Evolutionary conservation across 2,888 invertebrate genomes (phyloP).

Genomic region (Hirtodrosophila alboralis): DNA sequence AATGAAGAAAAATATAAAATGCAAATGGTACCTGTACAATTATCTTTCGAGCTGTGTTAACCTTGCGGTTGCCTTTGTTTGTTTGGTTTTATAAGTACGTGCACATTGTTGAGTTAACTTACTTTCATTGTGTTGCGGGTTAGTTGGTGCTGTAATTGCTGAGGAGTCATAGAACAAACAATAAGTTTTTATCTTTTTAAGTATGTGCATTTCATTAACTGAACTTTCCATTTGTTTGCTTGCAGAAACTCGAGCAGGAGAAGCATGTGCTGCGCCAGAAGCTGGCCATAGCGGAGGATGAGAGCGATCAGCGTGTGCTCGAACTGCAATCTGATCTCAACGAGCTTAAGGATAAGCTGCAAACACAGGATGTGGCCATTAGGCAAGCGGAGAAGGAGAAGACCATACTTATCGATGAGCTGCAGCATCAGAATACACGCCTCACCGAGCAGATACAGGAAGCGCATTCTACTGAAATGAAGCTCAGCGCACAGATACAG

Average conservation of each 20-base stretch:
- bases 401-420: slow-evolving; percentile 90
- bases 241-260: slow-evolving; percentile 96
- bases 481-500: slow-evolving; percentile 91
- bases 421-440: slow-evolving; percentile 94
- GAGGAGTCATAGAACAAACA: slow-evolving; percentile 63
- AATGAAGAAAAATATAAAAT: slow-evolving; percentile 39
- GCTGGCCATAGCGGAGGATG: slow-evolving; percentile 93
- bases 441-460: slow-evolving; percentile 94
- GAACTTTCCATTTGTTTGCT: slow-evolving; percentile 48
- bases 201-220: slow-evolving; percentile 41
- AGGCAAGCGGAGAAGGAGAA: slow-evolving; percentile 90
- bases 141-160: slow-evolving; percentile 44
- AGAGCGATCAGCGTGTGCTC: slow-evolving; percentile 93
- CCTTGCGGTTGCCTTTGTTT: slow-evolving; percentile 66
- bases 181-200: slow-evolving; percentile 25
- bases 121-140: slow-evolving; percentile 65
- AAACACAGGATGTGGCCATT: slow-evolving; percentile 85
- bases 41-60: slow-evolving; percentile 54
- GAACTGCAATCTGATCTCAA: slow-evolving; percentile 95
- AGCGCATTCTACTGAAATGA: slow-evolving; percentile 91
- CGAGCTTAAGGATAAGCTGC: slow-evolving; percentile 91
- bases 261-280: slow-evolving; percentile 93
- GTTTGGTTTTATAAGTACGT: slow-evolving; percentile 46
- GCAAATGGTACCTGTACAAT: slow-evolving; percentile 59
- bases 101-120: slow-evolving; percentile 57